These are phyloP conservation scores for Emesis russula DNA, from an alignment of 2,888 invertebrate species.

Conservation along the genomic window DNA sequence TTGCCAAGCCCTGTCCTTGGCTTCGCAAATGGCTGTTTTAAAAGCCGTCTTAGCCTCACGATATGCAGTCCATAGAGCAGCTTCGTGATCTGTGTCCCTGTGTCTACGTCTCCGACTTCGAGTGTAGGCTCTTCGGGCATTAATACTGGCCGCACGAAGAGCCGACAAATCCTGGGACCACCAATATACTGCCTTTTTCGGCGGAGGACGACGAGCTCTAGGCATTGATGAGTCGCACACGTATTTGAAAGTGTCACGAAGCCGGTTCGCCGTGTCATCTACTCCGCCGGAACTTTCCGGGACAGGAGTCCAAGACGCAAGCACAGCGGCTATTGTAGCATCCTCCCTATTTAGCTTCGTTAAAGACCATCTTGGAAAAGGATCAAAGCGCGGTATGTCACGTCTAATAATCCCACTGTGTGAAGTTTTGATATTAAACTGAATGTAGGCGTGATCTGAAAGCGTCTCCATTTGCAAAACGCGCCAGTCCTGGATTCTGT, in stretches of 20 bases:
- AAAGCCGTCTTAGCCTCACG: constrained; percentile 27
- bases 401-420: too few species aligned
- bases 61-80: constrained; percentile 46
- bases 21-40: constrained; percentile 36
- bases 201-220: background rate
- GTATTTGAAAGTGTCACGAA: constrained; percentile 19
- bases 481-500: constrained; percentile 26
- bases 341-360: background rate
- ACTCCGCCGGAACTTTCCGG: background rate
- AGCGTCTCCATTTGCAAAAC: constrained; percentile 31
- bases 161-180: constrained; percentile 55
- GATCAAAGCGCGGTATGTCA: background rate
- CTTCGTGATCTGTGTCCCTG: constrained; percentile 48
- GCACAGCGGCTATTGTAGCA: background rate
- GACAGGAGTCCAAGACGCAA: background rate
- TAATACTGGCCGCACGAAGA: constrained; percentile 35
- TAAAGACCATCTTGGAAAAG: constrained; percentile 35
- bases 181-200: constrained; percentile 58
- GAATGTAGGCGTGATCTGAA: constrained; percentile 22
- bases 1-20: constrained; percentile 35
- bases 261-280: constrained; percentile 19
- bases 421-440: background rate
- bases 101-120: constrained; percentile 42
- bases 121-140: constrained; percentile 33
- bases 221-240: constrained; percentile 61